phyloP scores from a whole-genome alignment of 2,888 invertebrate species.

The Timema podura region DNA sequence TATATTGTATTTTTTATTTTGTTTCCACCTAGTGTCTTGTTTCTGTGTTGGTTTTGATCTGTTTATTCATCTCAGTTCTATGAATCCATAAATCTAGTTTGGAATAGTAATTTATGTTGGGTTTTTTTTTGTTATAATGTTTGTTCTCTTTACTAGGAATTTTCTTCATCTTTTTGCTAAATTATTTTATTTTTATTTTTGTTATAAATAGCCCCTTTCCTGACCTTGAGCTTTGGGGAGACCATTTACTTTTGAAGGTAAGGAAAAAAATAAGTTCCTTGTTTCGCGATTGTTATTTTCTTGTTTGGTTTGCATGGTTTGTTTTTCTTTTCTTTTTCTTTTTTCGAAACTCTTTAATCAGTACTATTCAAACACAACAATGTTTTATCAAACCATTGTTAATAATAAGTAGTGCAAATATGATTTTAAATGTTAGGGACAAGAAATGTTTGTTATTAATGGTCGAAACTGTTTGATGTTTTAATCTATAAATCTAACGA shows the following conservation, averaged over 20 bases:
- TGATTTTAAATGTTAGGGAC: too few relatives aligned
- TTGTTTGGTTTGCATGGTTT: constrained; percentile 11
- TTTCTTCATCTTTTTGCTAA: constrained; percentile 30
- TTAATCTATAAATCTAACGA: too few relatives aligned
- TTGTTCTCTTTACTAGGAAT: constrained; percentile 15
- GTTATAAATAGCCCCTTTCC: constrained; percentile 49
- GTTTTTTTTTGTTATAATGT: too few relatives aligned
- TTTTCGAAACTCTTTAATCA: background rate
- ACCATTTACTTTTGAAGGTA: constrained; percentile 50
- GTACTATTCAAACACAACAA: too few relatives aligned
- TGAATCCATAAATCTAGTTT: too few relatives aligned
- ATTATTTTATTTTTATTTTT: constrained; percentile 48
- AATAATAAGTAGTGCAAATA: too few relatives aligned
- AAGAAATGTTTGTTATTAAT: too few relatives aligned
- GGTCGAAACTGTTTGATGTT: too few relatives aligned
- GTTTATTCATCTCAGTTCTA: too few relatives aligned
- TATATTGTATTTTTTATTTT: background rate
- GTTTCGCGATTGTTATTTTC: background rate
- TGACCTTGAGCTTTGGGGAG: constrained; percentile 49
- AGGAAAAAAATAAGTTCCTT: constrained; percentile 38
- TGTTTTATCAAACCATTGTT: too few relatives aligned
- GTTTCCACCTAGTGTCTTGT: too few relatives aligned
- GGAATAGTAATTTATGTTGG: background rate
- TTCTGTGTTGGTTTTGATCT: too few relatives aligned
- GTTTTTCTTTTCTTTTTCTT: background rate